Evolutionary conservation across 2,797 vertebrate genomes (phyloP).

Genomic region (Avahi laniger): DNA sequence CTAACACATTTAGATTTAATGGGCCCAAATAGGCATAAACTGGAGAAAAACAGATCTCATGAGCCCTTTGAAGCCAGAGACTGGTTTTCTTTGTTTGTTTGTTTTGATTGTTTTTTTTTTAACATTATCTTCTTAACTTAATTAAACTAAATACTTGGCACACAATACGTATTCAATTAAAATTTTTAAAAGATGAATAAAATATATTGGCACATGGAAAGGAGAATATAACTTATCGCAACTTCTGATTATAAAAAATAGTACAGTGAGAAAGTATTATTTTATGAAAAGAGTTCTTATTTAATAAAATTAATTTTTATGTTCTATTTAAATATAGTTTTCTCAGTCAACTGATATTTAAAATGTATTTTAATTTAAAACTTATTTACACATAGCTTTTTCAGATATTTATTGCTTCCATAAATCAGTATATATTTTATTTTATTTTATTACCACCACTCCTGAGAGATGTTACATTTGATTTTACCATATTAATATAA

Average conservation of each 20-base stretch:
- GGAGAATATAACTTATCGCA: background rate
- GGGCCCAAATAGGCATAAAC: background rate
- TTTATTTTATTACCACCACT: background rate
- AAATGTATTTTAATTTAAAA: conserved; percentile 51
- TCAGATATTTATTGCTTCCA: background rate
- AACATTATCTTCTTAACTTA: background rate
- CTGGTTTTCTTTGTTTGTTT: background rate
- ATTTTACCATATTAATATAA: conserved; percentile 2
- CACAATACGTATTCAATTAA: background rate
- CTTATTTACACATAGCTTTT: background rate
- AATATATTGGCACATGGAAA: background rate
- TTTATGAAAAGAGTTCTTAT: background rate
- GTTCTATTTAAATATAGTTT: conserved; percentile 17
- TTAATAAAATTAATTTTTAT: background rate
- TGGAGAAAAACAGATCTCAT: background rate
- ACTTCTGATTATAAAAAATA: background rate
- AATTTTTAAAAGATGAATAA: background rate
- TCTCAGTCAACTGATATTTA: conserved; percentile 35
- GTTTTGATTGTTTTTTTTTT: background rate
- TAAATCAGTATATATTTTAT: background rate
- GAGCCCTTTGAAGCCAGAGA: background rate
- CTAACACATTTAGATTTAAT: background rate
- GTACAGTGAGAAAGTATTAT: background rate
- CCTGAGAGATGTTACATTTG: background rate
- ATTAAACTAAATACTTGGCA: background rate